Evolutionary conservation across 2,113 vertebrate genomes (phyloP), one percentile per base, ranked within the genome.

Genomic region (Zosterops lateralis): DNA sequence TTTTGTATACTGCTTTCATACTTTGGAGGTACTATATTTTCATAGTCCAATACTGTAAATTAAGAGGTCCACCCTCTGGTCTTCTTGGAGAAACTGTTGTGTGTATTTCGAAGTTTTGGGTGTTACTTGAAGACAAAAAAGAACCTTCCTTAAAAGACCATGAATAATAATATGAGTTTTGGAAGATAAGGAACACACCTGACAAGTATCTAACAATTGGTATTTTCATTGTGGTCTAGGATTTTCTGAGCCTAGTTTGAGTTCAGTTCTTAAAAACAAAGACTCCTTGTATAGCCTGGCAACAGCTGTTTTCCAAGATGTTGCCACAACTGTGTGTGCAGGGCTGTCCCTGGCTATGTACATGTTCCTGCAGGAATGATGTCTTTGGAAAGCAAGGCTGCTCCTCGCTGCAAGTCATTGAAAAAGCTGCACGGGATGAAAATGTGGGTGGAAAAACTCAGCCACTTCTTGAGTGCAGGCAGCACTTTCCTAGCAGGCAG

Each of bases 1-100:
- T 95, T 96, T 96, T 96, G 25, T 95, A 94, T 31, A 32, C 72
- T 60, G 40, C 36, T 91, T 86, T 96, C 58, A 60, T 80, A 93
- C 62, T 86, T 92, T 25, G 54, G 29, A 83, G 81, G 73, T 68
- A 54, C 45, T 74, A 51, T 89, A 80, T 93, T 95, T 84, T 93
- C 68, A 73, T 61, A 42, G 25, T 38, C 38, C 6, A 18, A 24
- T 79, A 57, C 14, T 90, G 56, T 88, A 90, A 85, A 93, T 80
- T 47, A 83, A 85, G 34, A 90, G 29, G 71, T 71, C 25, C 16
- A 21, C 22, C 22, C 8, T 82, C 31, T 80, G 34, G 8, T 79
- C 75, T 84, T 80, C 44, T 73, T 64, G 32, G 66, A 87, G 50
- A 79, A 89, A 73, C 71, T 32, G 44, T 65, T 84, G 66, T 86